Base-by-base conservation (phyloP, 2,888 invertebrate species). In the Nezara viridula region DNA sequence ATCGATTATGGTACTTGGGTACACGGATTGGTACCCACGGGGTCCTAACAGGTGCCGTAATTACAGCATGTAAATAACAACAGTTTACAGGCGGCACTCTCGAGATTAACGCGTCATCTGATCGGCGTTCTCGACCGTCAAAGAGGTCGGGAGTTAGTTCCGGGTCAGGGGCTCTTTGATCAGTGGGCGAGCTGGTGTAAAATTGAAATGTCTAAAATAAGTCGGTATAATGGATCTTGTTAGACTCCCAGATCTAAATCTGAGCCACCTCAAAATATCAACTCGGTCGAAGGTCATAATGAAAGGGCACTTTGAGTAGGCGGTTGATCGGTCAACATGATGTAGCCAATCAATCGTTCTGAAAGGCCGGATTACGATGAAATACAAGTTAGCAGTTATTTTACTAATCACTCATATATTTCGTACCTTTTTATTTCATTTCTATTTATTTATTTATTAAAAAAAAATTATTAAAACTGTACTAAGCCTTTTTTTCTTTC, bases 91-190 rank as follows among this genome's bases (percentile, higher is more conserved):
- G 21, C 19, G 19, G 9, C 3, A 73, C 6, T 37, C 19, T 73
- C 37, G 19, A 21, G 32, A 7, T 73, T 73, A 21, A 37, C 32
- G 66, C 6, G 2, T 9, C 37, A 73, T 37, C 66, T 37, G n/a
- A n/a, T 7, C 5, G 66, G 19, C 19, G 7, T 73, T 21, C 37
- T 19, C 6, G 19, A 73, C 66, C 16, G 32, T 37, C 66, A 73
- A 81, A 81, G 44, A 47, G 81, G 32, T 5, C 12, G n/a, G 12
- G n/a, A 0, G 1, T 81, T 81, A 44, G 44, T 81, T 81, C 14
- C 81, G 81, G 81, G 81, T 81, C 44, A 81, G n/a, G 16, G 44
- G 44, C 81, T 24, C 81, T 81, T 81, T 44, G 81, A 81, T 81
- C 81, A 81, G 44, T n/a, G 14, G 44, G 66, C 66, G 44, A n/a